A percentile compares a stretch with the other conserved stretches of the same genome.
phyloP scores from a whole-genome alignment of 2,113 vertebrate genomes.

The Propithecus coquereli region DNA sequence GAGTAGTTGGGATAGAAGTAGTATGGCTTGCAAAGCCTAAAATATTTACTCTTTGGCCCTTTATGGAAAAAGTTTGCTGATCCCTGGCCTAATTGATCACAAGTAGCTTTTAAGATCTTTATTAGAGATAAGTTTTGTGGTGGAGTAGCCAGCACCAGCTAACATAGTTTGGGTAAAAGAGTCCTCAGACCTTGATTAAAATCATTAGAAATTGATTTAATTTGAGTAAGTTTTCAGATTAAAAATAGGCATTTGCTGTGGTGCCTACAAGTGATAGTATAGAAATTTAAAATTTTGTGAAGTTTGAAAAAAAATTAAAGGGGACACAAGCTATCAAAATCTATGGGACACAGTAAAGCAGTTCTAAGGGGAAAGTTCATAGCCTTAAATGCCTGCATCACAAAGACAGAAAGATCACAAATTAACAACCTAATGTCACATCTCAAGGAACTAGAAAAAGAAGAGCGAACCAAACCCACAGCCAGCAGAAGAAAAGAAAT shows the following conservation, averaged over 20 bases:
- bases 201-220: slow-evolving; percentile 1
- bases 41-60: neutral
- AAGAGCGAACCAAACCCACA: too few relatives aligned
- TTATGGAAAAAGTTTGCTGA: neutral
- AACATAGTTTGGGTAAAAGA: neutral
- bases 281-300: neutral
- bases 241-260: neutral
- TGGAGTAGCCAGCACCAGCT: neutral
- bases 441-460: too few relatives aligned
- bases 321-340: too few relatives aligned
- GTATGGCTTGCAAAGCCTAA: neutral
- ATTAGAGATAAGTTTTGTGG: neutral
- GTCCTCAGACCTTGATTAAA: neutral
- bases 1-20: neutral
- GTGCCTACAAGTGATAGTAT: neutral
- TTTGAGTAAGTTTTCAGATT: slow-evolving; percentile 4
- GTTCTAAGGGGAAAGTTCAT: too few relatives aligned
- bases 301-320: too few relatives aligned
- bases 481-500: too few relatives aligned
- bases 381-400: too few relatives aligned
- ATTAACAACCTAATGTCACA: too few relatives aligned
- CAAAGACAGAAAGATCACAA: too few relatives aligned
- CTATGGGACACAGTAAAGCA: too few relatives aligned
- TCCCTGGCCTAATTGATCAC: neutral
- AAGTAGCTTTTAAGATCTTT: neutral